These are phyloP conservation scores for Phocoena sinus DNA, from an alignment of 2,113 vertebrate species.

Conservation along the genomic window DNA sequence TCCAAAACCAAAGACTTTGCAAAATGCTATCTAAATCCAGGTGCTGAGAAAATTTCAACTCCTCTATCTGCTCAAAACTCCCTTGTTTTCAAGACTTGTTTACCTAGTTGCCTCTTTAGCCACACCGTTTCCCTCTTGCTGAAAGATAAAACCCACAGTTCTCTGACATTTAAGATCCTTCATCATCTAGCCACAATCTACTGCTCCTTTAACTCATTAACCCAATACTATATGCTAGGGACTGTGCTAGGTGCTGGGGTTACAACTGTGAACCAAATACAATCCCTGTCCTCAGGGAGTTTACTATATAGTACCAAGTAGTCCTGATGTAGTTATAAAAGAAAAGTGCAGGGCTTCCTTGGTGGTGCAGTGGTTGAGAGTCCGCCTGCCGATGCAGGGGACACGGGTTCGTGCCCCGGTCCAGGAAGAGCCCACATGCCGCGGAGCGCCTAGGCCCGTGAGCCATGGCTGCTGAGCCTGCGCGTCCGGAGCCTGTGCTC, in stretches of 20 bases:
- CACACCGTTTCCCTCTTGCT: neutral
- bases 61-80: neutral
- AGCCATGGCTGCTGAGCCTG: too few relatives aligned
- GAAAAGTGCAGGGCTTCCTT: neutral
- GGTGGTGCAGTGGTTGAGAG: too few relatives aligned
- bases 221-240: neutral
- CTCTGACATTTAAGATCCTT: neutral
- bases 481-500: too few relatives aligned
- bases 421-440: too few relatives aligned
- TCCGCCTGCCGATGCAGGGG: too few relatives aligned
- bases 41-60: neutral
- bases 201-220: neutral
- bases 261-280: neutral
- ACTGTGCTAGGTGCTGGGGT: neutral
- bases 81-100: neutral
- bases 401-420: too few relatives aligned
- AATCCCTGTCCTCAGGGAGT: neutral
- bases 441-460: too few relatives aligned
- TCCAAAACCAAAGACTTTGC: neutral
- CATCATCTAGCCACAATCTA: neutral
- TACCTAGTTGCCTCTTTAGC: neutral
- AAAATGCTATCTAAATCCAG: neutral
- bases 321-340: neutral
- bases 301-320: neutral
- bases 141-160: slow-evolving; percentile 3